phyloP scores from a whole-genome alignment of 1,140 invertebrate species.

The Leptinotarsa lineolata region DNA sequence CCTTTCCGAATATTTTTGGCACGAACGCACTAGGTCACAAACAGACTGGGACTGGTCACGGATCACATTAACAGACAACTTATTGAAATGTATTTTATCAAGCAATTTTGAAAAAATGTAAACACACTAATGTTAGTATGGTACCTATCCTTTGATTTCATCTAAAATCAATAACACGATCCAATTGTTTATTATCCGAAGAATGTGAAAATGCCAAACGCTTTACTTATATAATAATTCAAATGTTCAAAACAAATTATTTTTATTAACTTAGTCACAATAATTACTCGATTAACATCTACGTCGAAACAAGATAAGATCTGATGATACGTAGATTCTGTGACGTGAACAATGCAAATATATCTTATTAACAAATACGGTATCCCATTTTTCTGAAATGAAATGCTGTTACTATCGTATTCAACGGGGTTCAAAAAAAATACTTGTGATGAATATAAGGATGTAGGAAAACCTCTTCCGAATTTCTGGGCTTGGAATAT shows the following conservation, averaged over 20 bases:
- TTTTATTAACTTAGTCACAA: background rate
- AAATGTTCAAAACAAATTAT: background rate
- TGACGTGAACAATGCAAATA: background rate
- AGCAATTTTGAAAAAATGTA: background rate
- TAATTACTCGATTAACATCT: background rate
- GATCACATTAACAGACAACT: background rate
- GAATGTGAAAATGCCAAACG: background rate
- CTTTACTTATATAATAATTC: background rate
- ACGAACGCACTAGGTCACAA: background rate
- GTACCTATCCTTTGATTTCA: background rate
- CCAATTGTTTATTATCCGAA: background rate
- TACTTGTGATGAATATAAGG: too few relatives aligned
- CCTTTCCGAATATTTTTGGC: background rate
- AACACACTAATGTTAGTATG: background rate
- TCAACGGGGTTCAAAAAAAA: too few relatives aligned
- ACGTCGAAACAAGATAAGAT: too few relatives aligned
- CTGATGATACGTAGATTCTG: too few relatives aligned
- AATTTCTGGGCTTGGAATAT: too few relatives aligned
- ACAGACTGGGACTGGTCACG: background rate
- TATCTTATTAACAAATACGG: background rate
- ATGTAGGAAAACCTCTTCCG: too few relatives aligned
- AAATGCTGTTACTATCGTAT: too few relatives aligned
- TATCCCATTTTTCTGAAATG: too few relatives aligned
- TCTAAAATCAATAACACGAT: background rate
- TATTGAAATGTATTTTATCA: constrained; percentile 7